Conservation (phyloP, 2,797 vertebrate genomes). For the Rhinophrynus dorsalis region DNA sequence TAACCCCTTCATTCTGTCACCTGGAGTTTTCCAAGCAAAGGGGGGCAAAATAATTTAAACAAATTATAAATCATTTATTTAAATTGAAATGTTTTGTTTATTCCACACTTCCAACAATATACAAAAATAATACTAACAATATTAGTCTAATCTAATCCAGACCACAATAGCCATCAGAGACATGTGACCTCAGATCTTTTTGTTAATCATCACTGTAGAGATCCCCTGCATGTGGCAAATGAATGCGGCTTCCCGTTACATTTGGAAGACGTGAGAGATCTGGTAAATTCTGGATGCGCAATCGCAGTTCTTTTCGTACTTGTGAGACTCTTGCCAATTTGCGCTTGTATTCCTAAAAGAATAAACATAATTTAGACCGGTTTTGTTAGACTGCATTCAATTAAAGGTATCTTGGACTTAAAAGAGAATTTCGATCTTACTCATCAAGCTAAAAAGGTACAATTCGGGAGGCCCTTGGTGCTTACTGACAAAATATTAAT, state of each 20-base stretch:
- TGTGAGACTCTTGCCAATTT: constrained; percentile 92
- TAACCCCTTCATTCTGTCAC: constrained; percentile 56
- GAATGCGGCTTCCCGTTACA: constrained; percentile 79
- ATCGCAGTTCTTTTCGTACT: constrained; percentile 93
- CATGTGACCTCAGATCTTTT: not conserved
- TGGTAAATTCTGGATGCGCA: constrained; percentile 88
- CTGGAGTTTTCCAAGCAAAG: constrained; percentile 60
- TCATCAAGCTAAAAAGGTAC: too few relatives aligned
- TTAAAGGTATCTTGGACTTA: too few relatives aligned
- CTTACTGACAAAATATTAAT: too few relatives aligned
- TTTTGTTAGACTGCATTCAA: too few relatives aligned
- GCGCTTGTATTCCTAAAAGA: constrained; percentile 92
- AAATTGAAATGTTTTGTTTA: constrained; percentile 61
- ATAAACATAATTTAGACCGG: too few relatives aligned
- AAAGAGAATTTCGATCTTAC: too few relatives aligned
- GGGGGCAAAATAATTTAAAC: constrained; percentile 70
- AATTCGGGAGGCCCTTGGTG: too few relatives aligned
- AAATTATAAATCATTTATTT: constrained; percentile 71
- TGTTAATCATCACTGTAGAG: constrained; percentile 84
- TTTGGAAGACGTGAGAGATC: constrained; percentile 84
- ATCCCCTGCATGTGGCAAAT: constrained; percentile 81
- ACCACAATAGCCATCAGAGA: constrained; percentile 64
- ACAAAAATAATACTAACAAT: constrained; percentile 88
- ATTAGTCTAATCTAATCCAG: constrained; percentile 69
- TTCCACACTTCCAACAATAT: constrained; percentile 75